Evolutionary conservation across 2,888 invertebrate species (phyloP), one percentile per base, ranked within the genome.

Genomic region (Proisotoma minuta): DNA sequence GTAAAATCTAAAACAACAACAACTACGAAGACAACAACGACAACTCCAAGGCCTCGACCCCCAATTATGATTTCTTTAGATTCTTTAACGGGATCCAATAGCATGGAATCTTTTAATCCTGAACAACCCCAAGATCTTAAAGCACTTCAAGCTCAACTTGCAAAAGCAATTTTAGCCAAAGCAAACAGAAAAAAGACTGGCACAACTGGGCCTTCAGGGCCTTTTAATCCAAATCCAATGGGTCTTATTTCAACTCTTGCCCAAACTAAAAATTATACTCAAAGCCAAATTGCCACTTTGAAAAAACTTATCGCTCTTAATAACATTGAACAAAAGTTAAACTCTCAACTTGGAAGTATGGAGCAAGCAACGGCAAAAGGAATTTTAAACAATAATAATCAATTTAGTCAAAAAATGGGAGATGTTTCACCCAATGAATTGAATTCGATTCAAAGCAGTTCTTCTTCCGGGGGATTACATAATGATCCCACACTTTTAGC

Each of bases 231-330:
- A 58, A 61, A 54, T 29, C 60, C 63, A 15, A 26, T 63, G 10
- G 24, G 27, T 1, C 58, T 65, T 39, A 52, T 65, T 18, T 48
- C 58, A 18, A 57, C 56, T 22, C 20, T 65, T 0, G 60, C 65
- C 2, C 60, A 61, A 43, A 53, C 56, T 0, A 67, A 69, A 18
- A 72, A 65, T 49, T 70, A 70, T 26, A 68, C 65, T 1, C 20
- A 63, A 0, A 49, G 63, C 23, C 72, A 72, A 61, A 34, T 72
- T 3, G 68, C 66, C 29, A 68, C 72, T 4, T 58, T 72, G 34
- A 65, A 65, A 56, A 72, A 72, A 27, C 53, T 72, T 8, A 56
- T 72, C 4, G 66, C 69, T 26, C 59, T 72, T 18, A 70, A 72
- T 51, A 66, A 70, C 29, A 57, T 72, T 23, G 72, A 72, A 52